These are phyloP conservation scores for Lophotis ruficrista DNA, from an alignment of 2,113 vertebrate species.

Conservation along the genomic window DNA sequence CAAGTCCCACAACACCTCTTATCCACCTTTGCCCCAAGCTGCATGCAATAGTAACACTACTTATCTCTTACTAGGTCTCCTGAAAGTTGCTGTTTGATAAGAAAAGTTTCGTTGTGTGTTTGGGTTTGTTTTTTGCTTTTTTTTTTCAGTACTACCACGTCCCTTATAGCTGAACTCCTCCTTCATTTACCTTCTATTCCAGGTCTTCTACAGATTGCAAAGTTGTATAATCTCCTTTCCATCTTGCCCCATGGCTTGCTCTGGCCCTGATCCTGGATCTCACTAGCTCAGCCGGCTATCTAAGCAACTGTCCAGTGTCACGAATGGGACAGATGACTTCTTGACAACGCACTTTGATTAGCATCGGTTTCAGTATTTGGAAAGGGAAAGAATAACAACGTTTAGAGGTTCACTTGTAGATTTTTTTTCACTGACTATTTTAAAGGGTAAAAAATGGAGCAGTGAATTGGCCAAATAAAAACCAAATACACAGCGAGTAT, in stretches of 20 bases:
- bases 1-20: neutral
- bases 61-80: neutral
- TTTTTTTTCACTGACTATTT: neutral
- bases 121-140: no score
- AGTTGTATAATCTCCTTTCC: neutral
- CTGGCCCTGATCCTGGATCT: neutral
- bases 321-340: neutral
- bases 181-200: neutral
- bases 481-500: neutral
- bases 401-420: neutral
- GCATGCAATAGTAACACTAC: neutral
- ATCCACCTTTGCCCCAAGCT: neutral
- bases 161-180: neutral
- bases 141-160: neutral
- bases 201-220: neutral
- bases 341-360: neutral
- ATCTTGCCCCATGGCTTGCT: neutral
- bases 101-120: neutral
- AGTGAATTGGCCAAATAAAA: neutral
- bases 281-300: neutral
- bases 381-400: neutral
- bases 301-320: neutral
- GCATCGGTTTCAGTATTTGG: neutral
- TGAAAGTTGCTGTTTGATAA: neutral
- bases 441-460: neutral